Evolutionary conservation across 2,888 invertebrate genomes (phyloP), one percentile per base, ranked within the genome.

Genomic region (Caenorhabditis wallacei): DNA sequence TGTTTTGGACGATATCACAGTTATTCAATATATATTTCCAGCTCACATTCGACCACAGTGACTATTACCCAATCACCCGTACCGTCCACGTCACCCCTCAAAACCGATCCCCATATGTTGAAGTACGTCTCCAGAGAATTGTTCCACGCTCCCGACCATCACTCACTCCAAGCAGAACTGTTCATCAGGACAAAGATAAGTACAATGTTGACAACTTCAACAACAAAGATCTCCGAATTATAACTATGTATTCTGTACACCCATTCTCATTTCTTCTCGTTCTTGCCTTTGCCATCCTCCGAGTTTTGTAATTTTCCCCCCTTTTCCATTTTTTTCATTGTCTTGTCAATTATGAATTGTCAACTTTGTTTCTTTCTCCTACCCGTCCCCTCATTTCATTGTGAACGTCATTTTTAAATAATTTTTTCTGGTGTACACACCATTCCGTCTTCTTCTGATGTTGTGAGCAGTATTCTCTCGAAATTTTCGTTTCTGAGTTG

Each of bases 11-110:
- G 53, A n/a, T n/a, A 11, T 8, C 11, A 4, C 5, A 51, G 4
- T 51, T 20, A 4, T 24, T 7, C 4, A 51, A 46, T 7, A 26
- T 8, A n/a, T 20, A 1, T 16, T 78, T 85, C 30, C 68, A 89
- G 88, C 78, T 90, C 2, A 90, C 90, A 0, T 85, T 90, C 71
- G 89, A 88, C 37, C 89, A 89, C 75, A 85, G 82, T 11, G 83
- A 83, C 46, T 88, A 88, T 57, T 61, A 78, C 53, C 85, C 88
- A 0, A 61, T 70, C 18, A 85, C 87, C 10, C 46, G 46, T 2
- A 82, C 80, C 53, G 86, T 88, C 24, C 48, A 68, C 16, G 80
- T 88, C 10, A 87, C 85, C 16, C 53, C 74, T 3, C 56, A 82
- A 40, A 63, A 80, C 35, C 79, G 87, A 24, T 83, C 84, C 8